Percentiles rank a stretch among this genome's conserved stretches.
Conservation (phyloP, 2,113 vertebrate genomes). For the Lepisosteus oculatus region DNA sequence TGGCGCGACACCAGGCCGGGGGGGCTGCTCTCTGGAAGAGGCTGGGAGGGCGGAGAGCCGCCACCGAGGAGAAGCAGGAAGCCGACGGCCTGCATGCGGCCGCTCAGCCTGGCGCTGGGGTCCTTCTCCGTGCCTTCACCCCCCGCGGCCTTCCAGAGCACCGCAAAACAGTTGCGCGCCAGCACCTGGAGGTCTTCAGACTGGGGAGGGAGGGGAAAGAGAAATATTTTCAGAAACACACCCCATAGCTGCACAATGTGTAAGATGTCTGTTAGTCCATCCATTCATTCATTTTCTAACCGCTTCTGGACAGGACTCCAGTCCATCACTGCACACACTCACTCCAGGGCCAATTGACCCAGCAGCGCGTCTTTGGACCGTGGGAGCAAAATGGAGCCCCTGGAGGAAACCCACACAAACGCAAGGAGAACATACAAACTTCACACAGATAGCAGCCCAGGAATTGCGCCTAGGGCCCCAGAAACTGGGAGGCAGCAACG, state of each 20-base stretch:
- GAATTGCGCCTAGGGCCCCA: too few relatives aligned
- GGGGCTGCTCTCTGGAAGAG: slow-evolving; percentile 54
- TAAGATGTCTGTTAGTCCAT: too few relatives aligned
- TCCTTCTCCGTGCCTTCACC: accelerated
- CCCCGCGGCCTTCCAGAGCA: slow-evolving; percentile 68
- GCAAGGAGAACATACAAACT: too few relatives aligned
- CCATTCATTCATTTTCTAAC: too few relatives aligned
- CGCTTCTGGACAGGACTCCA: too few relatives aligned
- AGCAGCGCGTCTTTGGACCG: too few relatives aligned
- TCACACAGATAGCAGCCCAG: too few relatives aligned
- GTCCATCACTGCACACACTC: too few relatives aligned
- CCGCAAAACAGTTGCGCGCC: slow-evolving; percentile 64
- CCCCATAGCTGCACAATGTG: background rate
- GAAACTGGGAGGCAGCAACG: too few relatives aligned
- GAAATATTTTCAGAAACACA: slow-evolving; percentile 3
- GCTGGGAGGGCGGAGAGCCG: slow-evolving; percentile 4
- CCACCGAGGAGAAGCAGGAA: slow-evolving; percentile 75
- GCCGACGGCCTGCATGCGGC: slow-evolving; percentile 68
- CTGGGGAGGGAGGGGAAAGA: slow-evolving; percentile 34
- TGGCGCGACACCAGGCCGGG: slow-evolving; percentile 46
- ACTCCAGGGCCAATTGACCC: too few relatives aligned
- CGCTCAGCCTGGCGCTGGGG: slow-evolving; percentile 38
- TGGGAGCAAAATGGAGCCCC: too few relatives aligned
- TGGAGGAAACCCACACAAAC: too few relatives aligned
- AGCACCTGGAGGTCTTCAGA: slow-evolving; percentile 61